Evolutionary conservation across 1,140 invertebrate species (phyloP).

Genomic region (Parapsyche elsis): DNA sequence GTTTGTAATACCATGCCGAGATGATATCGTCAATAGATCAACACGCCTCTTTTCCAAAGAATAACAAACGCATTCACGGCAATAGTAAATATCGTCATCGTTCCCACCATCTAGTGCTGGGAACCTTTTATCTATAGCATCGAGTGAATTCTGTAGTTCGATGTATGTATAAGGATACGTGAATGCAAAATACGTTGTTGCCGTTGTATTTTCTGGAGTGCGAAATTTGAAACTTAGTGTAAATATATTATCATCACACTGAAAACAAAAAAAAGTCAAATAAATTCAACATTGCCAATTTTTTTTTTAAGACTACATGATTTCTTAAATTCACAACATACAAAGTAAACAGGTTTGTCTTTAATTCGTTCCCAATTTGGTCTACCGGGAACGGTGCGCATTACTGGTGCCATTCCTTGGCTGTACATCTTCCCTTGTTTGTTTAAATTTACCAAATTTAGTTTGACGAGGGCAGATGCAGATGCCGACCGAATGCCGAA

Average conservation of each 20-base stretch:
- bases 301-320: neutral
- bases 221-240: constrained; percentile 83
- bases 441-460: constrained; percentile 90
- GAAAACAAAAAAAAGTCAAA: constrained; percentile 58
- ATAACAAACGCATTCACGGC: constrained; percentile 83
- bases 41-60: constrained; percentile 85
- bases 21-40: constrained; percentile 90
- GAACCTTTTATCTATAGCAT: constrained; percentile 73
- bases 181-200: constrained; percentile 89
- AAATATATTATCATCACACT: constrained; percentile 79
- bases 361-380: constrained; percentile 83
- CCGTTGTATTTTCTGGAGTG: constrained; percentile 77
- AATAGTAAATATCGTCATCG: constrained; percentile 85
- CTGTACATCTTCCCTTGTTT: constrained; percentile 91
- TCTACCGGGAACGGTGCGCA: constrained; percentile 74
- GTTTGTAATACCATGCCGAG: constrained; percentile 79
- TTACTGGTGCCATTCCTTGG: constrained; percentile 91
- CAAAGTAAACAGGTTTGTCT: constrained; percentile 74
- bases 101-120: constrained; percentile 59
- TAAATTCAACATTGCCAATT: constrained; percentile 8
- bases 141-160: constrained; percentile 80
- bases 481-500: constrained; percentile 80
- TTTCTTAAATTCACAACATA: constrained; percentile 59
- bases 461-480: constrained; percentile 70
- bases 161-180: constrained; percentile 91